These are phyloP conservation scores for Himalopsyche kuldschensis DNA, from an alignment of 2,888 invertebrate genomes.

Conservation along the genomic window DNA sequence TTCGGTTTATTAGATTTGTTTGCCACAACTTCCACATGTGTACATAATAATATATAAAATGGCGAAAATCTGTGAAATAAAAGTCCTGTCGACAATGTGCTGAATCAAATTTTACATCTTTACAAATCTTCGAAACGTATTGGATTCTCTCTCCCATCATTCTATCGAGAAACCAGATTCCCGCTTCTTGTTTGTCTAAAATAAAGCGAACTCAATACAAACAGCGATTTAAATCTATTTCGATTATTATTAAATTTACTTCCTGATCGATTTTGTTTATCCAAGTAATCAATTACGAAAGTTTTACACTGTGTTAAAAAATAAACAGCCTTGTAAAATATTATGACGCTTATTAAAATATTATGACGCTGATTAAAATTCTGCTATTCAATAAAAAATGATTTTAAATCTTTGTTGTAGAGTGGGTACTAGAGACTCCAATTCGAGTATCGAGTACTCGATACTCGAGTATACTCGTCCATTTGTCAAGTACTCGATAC, in stretches of 20 bases:
- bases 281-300: neutral
- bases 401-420: too few relatives aligned
- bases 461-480: too few relatives aligned
- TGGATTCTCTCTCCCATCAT: neutral
- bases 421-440: too few relatives aligned
- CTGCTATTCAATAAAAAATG: too few relatives aligned
- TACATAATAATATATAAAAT: neutral
- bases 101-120: neutral
- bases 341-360: too few relatives aligned
- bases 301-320: neutral
- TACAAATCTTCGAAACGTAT: neutral
- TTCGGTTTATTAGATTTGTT: neutral
- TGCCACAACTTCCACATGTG: neutral
- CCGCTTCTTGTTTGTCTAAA: neutral
- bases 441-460: too few relatives aligned
- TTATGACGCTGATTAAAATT: too few relatives aligned
- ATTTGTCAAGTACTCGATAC: too few relatives aligned
- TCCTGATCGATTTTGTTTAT: neutral
- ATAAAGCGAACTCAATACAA: neutral
- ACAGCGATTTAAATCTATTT: neutral
- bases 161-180: neutral
- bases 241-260: neutral
- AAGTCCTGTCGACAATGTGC: neutral
- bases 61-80: neutral
- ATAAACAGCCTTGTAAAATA: too few relatives aligned